phyloP scores from a whole-genome alignment of 2,797 vertebrate species.

The Sternotherus odoratus region DNA sequence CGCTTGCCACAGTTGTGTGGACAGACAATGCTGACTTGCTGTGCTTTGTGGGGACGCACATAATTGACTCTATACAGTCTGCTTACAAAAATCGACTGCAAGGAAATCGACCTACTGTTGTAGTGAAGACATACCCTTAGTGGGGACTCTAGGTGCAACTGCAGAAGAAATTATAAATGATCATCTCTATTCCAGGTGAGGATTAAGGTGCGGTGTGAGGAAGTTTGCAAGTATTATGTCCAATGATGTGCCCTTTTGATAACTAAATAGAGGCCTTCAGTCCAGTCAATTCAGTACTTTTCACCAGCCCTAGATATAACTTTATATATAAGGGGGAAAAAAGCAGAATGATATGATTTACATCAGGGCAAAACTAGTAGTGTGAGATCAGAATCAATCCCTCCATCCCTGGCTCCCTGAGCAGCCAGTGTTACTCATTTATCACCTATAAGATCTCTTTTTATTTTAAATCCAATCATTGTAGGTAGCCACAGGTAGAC shows the following conservation, averaged over 20 bases:
- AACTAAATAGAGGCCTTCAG: background rate
- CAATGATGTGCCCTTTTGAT: background rate
- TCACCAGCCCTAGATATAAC: background rate
- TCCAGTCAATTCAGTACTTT: background rate
- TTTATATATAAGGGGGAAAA: background rate
- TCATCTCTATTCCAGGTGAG: background rate
- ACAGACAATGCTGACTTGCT: too few species aligned
- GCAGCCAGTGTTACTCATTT: accelerated
- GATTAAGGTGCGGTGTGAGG: background rate
- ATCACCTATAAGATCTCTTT: background rate
- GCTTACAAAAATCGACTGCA: too few species aligned
- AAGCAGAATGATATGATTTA: background rate
- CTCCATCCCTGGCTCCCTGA: background rate
- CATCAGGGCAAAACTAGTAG: accelerated
- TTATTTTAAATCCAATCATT: background rate
- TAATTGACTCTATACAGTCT: too few species aligned
- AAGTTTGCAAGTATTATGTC: background rate
- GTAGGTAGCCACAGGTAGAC: background rate
- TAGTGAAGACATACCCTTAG: too few species aligned
- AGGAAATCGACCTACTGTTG: too few species aligned
- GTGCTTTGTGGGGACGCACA: too few species aligned
- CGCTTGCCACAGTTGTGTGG: too few species aligned
- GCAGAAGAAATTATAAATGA: background rate
- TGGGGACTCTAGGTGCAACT: background rate
- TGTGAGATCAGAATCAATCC: background rate